These are phyloP conservation scores for Eupsittula cactorum DNA, from an alignment of 2,113 vertebrate species.

Conservation along the genomic window DNA sequence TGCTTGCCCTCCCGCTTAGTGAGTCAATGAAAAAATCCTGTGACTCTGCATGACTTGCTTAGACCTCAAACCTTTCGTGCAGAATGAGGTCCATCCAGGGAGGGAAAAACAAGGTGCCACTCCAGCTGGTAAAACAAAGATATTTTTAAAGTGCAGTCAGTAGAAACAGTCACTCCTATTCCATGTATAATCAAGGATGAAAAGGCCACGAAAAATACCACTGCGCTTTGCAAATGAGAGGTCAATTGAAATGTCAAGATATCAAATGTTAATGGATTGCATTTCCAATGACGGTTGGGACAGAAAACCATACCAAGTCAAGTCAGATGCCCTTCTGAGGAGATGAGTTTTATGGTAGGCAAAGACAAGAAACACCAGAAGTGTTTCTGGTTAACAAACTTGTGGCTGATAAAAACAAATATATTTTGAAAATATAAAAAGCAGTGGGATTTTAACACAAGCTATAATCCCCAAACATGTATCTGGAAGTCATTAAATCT, in stretches of 20 bases:
- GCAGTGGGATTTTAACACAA: background rate
- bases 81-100: slow-evolving; percentile 9
- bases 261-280: slow-evolving; percentile 65
- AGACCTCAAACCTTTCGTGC: slow-evolving; percentile 32
- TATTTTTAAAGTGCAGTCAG: slow-evolving; percentile 67
- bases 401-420: slow-evolving; percentile 9
- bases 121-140: slow-evolving; percentile 62
- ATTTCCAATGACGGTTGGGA: slow-evolving; percentile 43
- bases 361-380: slow-evolving; percentile 49
- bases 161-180: slow-evolving; percentile 60
- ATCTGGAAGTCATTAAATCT: slow-evolving; percentile 31
- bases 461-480: background rate
- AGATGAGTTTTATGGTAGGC: slow-evolving; percentile 42
- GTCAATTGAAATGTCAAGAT: slow-evolving; percentile 68
- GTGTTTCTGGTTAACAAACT: slow-evolving; percentile 16
- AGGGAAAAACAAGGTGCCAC: slow-evolving; percentile 41
- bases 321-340: slow-evolving; percentile 32
- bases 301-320: slow-evolving; percentile 43
- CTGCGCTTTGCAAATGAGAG: slow-evolving; percentile 69
- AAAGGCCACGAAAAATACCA: slow-evolving; percentile 71
- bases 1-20: background rate
- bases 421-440: slow-evolving; percentile 38
- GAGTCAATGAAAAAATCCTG: slow-evolving; percentile 53
- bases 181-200: slow-evolving; percentile 65
- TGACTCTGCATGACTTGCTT: slow-evolving; percentile 36